phyloP scores from a whole-genome alignment of 1,140 invertebrate genomes.

The Anoplophora glabripennis region DNA sequence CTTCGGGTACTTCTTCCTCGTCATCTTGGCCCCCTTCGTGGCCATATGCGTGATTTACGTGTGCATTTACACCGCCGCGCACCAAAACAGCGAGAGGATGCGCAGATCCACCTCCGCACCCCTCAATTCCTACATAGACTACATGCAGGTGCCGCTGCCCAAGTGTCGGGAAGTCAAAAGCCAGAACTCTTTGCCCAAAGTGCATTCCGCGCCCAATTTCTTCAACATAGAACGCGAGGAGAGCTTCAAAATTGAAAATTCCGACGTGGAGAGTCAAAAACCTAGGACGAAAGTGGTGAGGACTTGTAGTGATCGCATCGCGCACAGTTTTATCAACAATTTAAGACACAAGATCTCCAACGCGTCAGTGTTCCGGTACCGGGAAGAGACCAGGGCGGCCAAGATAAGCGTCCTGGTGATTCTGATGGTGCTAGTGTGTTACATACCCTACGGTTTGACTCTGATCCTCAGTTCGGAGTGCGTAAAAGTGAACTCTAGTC shows the following conservation, averaged over 20 bases:
- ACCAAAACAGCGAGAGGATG: conserved; percentile 66
- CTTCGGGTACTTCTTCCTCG: conserved; percentile 54
- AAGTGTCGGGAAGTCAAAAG: conserved; percentile 1
- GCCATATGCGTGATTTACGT: conserved; percentile 69
- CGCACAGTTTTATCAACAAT: conserved; percentile 62
- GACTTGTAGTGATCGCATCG: conserved; percentile 48
- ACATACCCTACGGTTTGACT: conserved; percentile 64
- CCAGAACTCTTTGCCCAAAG: conserved; percentile 33
- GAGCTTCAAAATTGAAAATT: conserved; percentile 10
- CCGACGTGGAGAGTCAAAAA: background rate
- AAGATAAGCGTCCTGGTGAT: conserved; percentile 71
- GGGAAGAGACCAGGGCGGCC: conserved; percentile 78
- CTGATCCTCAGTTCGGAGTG: conserved; percentile 50
- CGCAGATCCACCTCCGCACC: conserved; percentile 50
- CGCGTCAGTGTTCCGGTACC: conserved; percentile 76
- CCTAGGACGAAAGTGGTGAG: conserved; percentile 32
- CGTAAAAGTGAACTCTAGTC: conserved; percentile 47
- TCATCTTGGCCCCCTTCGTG: conserved; percentile 65
- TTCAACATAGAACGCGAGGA: conserved; percentile 23
- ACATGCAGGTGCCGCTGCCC: conserved; percentile 1
- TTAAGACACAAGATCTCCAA: conserved; percentile 75
- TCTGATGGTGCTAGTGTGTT: conserved; percentile 69
- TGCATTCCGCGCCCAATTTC: conserved; percentile 44
- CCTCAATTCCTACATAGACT: conserved; percentile 27
- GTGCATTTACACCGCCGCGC: conserved; percentile 69